Evolutionary conservation across 2,888 invertebrate genomes (phyloP).

Genomic region (Therioaphis trifolii): DNA sequence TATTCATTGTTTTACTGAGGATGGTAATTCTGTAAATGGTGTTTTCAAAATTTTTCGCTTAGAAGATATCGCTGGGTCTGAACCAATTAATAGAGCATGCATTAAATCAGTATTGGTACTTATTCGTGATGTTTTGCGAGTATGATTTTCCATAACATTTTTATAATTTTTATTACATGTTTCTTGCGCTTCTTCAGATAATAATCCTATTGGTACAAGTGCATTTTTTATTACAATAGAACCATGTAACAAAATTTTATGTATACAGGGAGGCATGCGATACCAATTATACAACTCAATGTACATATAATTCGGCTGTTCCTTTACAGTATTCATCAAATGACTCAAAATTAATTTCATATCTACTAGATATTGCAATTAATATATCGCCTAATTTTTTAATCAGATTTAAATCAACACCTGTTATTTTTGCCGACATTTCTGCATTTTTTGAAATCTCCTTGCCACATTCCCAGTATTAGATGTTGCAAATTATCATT

Average conservation of each 20-base stretch:
- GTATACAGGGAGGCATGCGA: constrained; percentile 23
- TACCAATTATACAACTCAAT: constrained; percentile 22
- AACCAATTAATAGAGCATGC: background rate
- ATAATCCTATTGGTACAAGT: no score
- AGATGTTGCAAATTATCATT: background rate
- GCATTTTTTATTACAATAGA: background rate
- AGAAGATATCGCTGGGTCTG: constrained; percentile 5
- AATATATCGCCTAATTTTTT: constrained; percentile 29
- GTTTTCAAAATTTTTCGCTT: no score
- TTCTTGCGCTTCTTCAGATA: constrained; percentile 13
- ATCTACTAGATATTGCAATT: constrained; percentile 30
- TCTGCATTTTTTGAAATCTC: constrained; percentile 13
- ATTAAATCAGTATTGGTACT: constrained; percentile 25
- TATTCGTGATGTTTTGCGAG: constrained; percentile 2
- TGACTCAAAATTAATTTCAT: constrained; percentile 16
- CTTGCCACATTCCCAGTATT: constrained; percentile 26
- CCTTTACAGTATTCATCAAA: constrained; percentile 5
- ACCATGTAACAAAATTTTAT: background rate
- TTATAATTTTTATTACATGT: constrained; percentile 9
- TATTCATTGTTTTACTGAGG: background rate
- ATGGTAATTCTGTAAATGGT: background rate
- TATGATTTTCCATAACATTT: constrained; percentile 28
- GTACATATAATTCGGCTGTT: constrained; percentile 15
- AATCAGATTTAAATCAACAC: constrained; percentile 12
- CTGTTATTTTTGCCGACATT: constrained; percentile 20